Evolutionary conservation across 30 jellyfish, hydroid and myxozoan species (phyloP).

Genomic region (Turritopsis rubra): DNA sequence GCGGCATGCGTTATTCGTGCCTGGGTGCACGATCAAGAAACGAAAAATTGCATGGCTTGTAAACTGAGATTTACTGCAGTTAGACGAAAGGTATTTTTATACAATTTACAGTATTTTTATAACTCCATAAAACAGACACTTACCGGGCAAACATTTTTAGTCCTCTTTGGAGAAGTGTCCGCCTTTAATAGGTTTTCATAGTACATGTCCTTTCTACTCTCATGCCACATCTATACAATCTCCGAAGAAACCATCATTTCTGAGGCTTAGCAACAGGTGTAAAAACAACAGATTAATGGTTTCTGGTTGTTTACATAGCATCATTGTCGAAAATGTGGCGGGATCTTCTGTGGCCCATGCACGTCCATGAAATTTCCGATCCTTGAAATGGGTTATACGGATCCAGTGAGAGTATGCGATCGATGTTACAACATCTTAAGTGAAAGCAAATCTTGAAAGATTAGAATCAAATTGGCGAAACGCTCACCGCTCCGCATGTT

Average conservation of each 20-base stretch:
- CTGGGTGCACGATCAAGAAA: conserved; percentile 97
- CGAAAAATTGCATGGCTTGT: conserved; percentile 97
- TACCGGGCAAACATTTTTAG: no score
- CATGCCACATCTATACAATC: no score
- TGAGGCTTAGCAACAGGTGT: background rate
- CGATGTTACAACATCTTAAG: conserved; percentile 80
- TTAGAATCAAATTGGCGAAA: no score
- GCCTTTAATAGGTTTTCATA: background rate
- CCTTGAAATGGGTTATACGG: conserved; percentile 91
- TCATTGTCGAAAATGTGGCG: conserved; percentile 98
- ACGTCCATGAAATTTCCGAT: conserved; percentile 77
- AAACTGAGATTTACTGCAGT: conserved; percentile 75
- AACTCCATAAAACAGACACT: no score
- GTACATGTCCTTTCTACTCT: background rate
- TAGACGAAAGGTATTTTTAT: conserved; percentile 62
- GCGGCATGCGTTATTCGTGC: conserved; percentile 96
- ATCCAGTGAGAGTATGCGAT: conserved; percentile 97
- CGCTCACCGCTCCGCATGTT: no score
- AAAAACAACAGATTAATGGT: background rate
- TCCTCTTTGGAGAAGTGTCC: no score
- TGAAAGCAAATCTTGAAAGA: conserved; percentile 35
- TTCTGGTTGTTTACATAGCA: conserved; percentile 39
- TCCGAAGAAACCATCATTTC: background rate
- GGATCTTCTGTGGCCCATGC: conserved; percentile 82
- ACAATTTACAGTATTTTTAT: no score